Evolutionary conservation across 2,797 vertebrate species (phyloP).

Genomic region (Pseudochaenichthys georgianus): DNA sequence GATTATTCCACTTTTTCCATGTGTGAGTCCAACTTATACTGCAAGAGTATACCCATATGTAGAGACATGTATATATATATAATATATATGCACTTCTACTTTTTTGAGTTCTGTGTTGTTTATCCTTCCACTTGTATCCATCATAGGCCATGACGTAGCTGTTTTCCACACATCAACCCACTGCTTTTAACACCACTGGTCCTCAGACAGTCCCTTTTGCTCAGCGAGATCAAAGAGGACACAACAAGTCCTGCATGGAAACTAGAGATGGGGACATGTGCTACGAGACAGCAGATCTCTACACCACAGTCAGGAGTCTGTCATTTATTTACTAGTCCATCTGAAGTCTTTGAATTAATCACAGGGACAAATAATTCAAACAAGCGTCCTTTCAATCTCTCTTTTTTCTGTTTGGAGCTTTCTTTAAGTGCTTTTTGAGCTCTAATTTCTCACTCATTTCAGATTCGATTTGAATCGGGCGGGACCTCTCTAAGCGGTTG

Average conservation of each 20-base stretch:
- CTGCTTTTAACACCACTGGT: neutral
- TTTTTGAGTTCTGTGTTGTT: neutral
- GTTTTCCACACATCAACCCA: neutral
- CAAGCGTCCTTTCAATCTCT: slow-evolving; percentile 1
- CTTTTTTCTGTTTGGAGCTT: neutral
- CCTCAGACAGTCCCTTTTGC: neutral
- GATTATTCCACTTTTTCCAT: neutral
- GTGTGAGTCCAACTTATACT: neutral
- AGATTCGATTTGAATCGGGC: slow-evolving; percentile 1
- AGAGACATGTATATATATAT: too few species aligned
- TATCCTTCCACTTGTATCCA: neutral
- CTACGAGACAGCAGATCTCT: neutral
- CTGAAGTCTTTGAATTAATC: slow-evolving; percentile 46
- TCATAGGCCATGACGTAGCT: neutral
- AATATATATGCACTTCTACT: neutral
- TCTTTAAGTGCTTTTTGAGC: slow-evolving; percentile 3
- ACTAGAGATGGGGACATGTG: slow-evolving; percentile 18
- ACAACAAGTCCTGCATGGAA: slow-evolving; percentile 27
- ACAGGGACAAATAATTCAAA: slow-evolving; percentile 43
- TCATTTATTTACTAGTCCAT: slow-evolving; percentile 53
- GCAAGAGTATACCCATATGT: neutral
- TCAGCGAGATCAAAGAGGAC: slow-evolving; percentile 13
- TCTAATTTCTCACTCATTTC: neutral
- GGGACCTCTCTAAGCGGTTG: too few species aligned
- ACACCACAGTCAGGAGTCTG: slow-evolving; percentile 13